Evolutionary conservation across 2,113 vertebrate genomes (phyloP).

Genomic region (Irena cyanogastra): DNA sequence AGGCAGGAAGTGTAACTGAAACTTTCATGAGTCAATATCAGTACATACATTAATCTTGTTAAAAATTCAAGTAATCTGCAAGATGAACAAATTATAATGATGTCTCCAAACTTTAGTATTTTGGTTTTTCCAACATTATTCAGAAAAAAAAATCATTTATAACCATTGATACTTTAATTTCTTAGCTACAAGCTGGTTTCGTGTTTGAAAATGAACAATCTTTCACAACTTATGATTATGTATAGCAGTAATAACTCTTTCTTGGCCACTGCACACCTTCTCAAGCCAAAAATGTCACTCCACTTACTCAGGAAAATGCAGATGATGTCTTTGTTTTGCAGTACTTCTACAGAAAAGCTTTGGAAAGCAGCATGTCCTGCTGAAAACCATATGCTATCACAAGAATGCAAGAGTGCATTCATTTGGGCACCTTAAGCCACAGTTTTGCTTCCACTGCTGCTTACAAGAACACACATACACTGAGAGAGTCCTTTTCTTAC

Average conservation of each 20-base stretch:
- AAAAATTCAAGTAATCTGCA: conserved; percentile 12
- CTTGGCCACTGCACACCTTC: not conserved
- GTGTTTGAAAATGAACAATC: not conserved
- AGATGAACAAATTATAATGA: not conserved
- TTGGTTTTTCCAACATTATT: not conserved
- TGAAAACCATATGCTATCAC: not conserved
- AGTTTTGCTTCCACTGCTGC: conserved; percentile 1
- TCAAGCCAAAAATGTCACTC: not conserved
- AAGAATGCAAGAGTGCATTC: not conserved
- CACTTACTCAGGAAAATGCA: not conserved
- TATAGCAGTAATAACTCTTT: not conserved
- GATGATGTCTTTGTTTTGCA: conserved; percentile 38
- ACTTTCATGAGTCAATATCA: conserved; percentile 46
- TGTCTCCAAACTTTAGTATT: not conserved
- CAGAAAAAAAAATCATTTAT: not conserved
- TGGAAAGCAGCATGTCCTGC: not conserved
- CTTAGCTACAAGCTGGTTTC: not conserved
- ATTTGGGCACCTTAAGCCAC: conserved; percentile 29
- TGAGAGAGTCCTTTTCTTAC: conserved; percentile 5
- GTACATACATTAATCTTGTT: not conserved
- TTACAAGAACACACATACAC: not conserved
- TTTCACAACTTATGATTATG: not conserved
- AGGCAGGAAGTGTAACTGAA: conserved; percentile 46
- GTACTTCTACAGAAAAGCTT: not conserved
- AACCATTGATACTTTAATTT: not conserved